A percentile compares a stretch with the other conserved stretches of the same genome.
phyloP scores from a whole-genome alignment of 1,140 invertebrate species.

The Hirudo medicinalis region DNA sequence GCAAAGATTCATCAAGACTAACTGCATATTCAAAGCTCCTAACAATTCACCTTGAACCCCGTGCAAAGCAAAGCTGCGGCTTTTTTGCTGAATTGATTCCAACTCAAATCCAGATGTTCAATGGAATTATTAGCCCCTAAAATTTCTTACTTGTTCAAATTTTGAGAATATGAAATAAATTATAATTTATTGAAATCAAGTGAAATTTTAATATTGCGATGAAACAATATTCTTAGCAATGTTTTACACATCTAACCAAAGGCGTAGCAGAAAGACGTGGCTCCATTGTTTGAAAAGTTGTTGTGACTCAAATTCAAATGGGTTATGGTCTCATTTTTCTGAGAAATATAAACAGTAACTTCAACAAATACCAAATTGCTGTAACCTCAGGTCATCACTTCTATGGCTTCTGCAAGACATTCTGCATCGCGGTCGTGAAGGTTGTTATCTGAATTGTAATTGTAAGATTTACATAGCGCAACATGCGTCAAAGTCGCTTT shows the following conservation, averaged over 20 bases:
- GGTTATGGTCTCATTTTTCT: constrained; percentile 29
- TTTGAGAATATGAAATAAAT: not conserved
- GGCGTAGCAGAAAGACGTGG: constrained; percentile 28
- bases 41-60: constrained; percentile 21
- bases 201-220: not conserved
- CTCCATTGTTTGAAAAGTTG: constrained; percentile 29
- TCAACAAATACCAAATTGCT: not conserved
- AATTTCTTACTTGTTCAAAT: not conserved
- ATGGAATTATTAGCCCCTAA: constrained; percentile 22
- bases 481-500: no score
- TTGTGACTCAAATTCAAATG: constrained; percentile 34
- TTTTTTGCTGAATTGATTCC: constrained; percentile 25
- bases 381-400: constrained; percentile 24
- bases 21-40: not conserved
- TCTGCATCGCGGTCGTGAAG: constrained; percentile 29
- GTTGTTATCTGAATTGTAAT: constrained; percentile 26
- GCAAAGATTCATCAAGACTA: not conserved
- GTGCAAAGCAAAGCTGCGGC: constrained; percentile 22
- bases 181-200: not conserved
- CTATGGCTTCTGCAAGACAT: constrained; percentile 28
- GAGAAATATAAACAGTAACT: constrained; percentile 7
- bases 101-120: constrained; percentile 24
- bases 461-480: no score
- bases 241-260: constrained; percentile 25
- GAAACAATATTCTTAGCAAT: not conserved